Conservation (phyloP, 2,888 invertebrate species). For the Pedicia rivosa region DNA sequence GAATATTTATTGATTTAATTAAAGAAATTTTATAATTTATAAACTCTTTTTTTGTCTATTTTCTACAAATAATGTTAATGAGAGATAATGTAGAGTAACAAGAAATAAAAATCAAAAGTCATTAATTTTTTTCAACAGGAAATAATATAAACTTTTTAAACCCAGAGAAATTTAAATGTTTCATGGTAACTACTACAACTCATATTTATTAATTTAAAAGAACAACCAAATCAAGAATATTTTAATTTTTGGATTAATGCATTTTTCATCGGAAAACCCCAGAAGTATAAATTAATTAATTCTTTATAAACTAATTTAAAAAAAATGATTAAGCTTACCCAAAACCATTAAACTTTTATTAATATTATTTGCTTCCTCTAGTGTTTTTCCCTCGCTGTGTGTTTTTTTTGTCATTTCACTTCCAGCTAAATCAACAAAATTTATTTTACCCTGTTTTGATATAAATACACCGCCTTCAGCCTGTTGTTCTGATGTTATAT, state of each 20-base stretch:
- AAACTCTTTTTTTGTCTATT: not conserved
- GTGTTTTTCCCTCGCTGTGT: slow-evolving; percentile 68
- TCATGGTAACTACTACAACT: too few relatives aligned
- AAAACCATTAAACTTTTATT: slow-evolving; percentile 90
- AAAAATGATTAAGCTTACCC: too few relatives aligned
- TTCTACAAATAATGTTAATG: not conserved
- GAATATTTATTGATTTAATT: not conserved
- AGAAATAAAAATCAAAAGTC: not conserved
- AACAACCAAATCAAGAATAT: too few relatives aligned
- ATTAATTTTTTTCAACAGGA: too few relatives aligned
- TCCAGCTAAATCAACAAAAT: slow-evolving; percentile 93
- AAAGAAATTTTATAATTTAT: not conserved
- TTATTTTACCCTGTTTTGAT: slow-evolving; percentile 84
- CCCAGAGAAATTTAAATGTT: too few relatives aligned
- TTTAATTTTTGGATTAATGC: too few relatives aligned
- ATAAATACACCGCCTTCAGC: slow-evolving; percentile 70
- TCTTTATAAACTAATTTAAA: too few relatives aligned
- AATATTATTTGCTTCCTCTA: slow-evolving; percentile 91
- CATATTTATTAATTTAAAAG: too few relatives aligned
- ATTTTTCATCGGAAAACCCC: too few relatives aligned
- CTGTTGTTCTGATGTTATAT: slow-evolving; percentile 72
- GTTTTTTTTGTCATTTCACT: slow-evolving; percentile 92
- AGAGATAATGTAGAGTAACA: not conserved
- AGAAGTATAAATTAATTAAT: too few relatives aligned
- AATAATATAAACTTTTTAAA: too few relatives aligned